Evolutionary conservation across 2,113 vertebrate genomes (phyloP).

Genomic region (Phodopus roborovskii): DNA sequence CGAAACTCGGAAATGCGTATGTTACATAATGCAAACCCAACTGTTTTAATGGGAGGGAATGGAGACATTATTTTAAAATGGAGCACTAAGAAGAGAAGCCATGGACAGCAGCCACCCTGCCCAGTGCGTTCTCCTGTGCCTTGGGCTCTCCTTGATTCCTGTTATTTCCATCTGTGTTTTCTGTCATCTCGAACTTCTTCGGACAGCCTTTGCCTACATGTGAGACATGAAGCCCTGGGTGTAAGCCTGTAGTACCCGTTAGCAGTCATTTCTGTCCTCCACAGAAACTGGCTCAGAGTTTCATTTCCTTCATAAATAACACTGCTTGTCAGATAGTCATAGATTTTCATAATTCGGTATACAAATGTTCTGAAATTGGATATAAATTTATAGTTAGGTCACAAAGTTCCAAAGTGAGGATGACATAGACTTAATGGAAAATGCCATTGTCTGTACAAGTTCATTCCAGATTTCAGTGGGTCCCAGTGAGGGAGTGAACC

Average conservation of each 20-base stretch:
- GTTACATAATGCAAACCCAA: slow-evolving; percentile 5
- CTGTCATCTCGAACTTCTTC: slow-evolving; percentile 12
- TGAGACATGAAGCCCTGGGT: background rate
- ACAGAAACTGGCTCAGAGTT: slow-evolving; percentile 11
- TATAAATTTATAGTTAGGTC: slow-evolving; percentile 24
- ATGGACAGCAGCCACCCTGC: background rate
- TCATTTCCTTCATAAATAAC: slow-evolving; percentile 47
- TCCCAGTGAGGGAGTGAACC: slow-evolving; percentile 29
- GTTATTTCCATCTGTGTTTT: background rate
- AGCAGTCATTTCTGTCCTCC: slow-evolving; percentile 23
- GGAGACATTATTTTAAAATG: background rate
- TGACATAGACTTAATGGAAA: slow-evolving; percentile 40
- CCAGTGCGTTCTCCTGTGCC: background rate
- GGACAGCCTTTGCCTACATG: background rate
- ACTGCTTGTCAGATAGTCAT: slow-evolving; percentile 24
- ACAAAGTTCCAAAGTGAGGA: slow-evolving; percentile 1
- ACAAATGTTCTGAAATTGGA: slow-evolving; percentile 47
- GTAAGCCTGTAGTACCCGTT: background rate
- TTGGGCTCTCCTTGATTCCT: background rate
- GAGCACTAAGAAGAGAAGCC: background rate
- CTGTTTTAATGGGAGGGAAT: background rate
- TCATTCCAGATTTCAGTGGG: slow-evolving; percentile 29
- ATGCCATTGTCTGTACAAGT: slow-evolving; percentile 24
- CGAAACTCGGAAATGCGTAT: slow-evolving; percentile 24
- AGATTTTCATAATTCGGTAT: slow-evolving; percentile 11